Evolutionary conservation across 2,888 invertebrate genomes (phyloP).

Genomic region (Drosophila borborema): DNA sequence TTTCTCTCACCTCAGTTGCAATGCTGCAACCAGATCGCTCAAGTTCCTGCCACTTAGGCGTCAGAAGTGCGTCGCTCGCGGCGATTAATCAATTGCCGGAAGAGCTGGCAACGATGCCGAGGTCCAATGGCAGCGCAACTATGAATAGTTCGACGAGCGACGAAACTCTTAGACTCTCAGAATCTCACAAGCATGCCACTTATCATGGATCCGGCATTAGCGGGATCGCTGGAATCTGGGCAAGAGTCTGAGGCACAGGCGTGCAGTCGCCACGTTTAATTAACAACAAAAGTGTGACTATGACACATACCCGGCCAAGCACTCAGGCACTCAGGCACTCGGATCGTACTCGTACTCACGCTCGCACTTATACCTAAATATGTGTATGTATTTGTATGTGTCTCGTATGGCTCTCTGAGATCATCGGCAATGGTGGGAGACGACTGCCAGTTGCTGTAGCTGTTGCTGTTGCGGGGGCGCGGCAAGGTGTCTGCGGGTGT

Average conservation of each 20-base stretch:
- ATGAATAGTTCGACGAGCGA: constrained; percentile 65
- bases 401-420: constrained; percentile 41
- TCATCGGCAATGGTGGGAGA: constrained; percentile 41
- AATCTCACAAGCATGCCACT: constrained; percentile 54
- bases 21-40: constrained; percentile 42
- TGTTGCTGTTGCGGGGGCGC: constrained; percentile 38
- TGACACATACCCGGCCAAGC: constrained; percentile 59
- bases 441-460: constrained; percentile 6
- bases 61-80: constrained; percentile 63
- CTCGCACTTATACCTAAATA: constrained; percentile 5
- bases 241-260: constrained; percentile 29
- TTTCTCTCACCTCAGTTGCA: constrained; percentile 9
- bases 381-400: neutral
- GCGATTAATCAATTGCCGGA: constrained; percentile 78
- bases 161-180: neutral
- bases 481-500: constrained; percentile 42
- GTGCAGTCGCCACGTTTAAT: constrained; percentile 72
- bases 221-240: constrained; percentile 25
- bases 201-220: constrained; percentile 70
- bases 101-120: constrained; percentile 68
- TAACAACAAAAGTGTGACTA: constrained; percentile 80
- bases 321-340: constrained; percentile 15
- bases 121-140: constrained; percentile 76
- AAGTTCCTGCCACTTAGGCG: constrained; percentile 63
- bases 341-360: constrained; percentile 6